Percentiles rank a stretch among this genome's conserved stretches.
phyloP scores from a whole-genome alignment of 2,888 invertebrate genomes.

The Agriopis marginaria region DNA sequence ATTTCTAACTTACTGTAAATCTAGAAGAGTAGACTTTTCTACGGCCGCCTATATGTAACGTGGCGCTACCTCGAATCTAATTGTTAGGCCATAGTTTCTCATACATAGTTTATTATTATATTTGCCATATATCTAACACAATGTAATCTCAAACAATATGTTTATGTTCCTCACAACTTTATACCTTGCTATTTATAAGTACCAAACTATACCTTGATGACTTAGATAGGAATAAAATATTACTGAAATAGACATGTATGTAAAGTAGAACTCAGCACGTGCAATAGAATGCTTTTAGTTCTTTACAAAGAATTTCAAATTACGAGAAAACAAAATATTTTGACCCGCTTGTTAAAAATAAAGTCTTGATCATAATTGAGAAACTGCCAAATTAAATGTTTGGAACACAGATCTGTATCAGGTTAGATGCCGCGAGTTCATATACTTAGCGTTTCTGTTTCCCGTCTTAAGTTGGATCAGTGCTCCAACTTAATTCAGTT shows the following conservation, averaged over 20 bases:
- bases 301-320: conserved; percentile 2
- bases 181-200: conserved; percentile 31
- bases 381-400: conserved; percentile 8
- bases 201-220: conserved; percentile 37
- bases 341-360: too few species aligned
- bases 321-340: too few species aligned
- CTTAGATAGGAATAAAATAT: conserved; percentile 60
- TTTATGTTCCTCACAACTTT: conserved; percentile 31
- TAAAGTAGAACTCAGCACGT: conserved; percentile 44
- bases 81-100: background rate
- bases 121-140: conserved; percentile 12
- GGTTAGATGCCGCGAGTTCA: too few species aligned
- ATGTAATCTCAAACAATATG: conserved; percentile 12
- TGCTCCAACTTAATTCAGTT: too few species aligned
- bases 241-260: conserved; percentile 59
- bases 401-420: background rate
- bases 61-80: too few species aligned
- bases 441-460: too few species aligned
- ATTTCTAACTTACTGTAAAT: too few species aligned
- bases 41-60: too few species aligned
- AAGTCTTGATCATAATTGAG: background rate
- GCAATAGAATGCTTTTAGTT: conserved; percentile 39
- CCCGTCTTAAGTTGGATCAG: too few species aligned
- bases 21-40: too few species aligned
- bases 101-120: background rate